Percentiles rank a stretch among this genome's conserved stretches.
Evolutionary conservation across 2,113 vertebrate genomes (phyloP).

Genomic region (Cryptomyrus ogoouensis): DNA sequence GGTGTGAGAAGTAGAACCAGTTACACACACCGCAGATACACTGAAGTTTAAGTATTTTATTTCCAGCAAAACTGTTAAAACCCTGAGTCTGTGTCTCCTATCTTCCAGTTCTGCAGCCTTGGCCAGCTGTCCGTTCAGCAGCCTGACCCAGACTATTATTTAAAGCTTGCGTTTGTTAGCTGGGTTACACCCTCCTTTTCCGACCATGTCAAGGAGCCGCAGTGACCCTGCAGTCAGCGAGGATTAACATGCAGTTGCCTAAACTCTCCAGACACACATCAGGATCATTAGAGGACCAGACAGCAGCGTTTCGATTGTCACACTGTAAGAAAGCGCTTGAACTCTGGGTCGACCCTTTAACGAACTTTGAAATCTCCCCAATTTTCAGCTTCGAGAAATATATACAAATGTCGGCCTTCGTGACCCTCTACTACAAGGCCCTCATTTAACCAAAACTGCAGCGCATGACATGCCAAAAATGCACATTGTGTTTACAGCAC

Average conservation of each 20-base stretch:
- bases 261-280: neutral
- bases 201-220: neutral
- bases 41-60: neutral
- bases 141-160: neutral
- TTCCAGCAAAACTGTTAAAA: neutral
- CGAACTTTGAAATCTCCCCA: constrained; percentile 25
- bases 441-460: neutral
- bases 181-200: neutral
- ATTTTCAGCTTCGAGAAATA: constrained; percentile 26
- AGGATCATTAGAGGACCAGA: neutral
- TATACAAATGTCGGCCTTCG: constrained; percentile 17
- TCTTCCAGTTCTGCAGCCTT: neutral
- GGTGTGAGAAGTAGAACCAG: too few relatives aligned
- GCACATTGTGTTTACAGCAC: neutral
- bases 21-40: neutral
- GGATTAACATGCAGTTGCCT: neutral
- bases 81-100: neutral
- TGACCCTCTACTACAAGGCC: neutral
- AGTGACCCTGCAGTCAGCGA: neutral
- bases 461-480: neutral
- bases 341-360: constrained; percentile 18
- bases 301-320: neutral
- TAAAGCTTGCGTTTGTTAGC: neutral
- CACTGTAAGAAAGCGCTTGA: constrained; percentile 23
- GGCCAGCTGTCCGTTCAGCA: neutral